Conservation (phyloP, 2,113 vertebrate species). For the Pterocles gutturalis region DNA sequence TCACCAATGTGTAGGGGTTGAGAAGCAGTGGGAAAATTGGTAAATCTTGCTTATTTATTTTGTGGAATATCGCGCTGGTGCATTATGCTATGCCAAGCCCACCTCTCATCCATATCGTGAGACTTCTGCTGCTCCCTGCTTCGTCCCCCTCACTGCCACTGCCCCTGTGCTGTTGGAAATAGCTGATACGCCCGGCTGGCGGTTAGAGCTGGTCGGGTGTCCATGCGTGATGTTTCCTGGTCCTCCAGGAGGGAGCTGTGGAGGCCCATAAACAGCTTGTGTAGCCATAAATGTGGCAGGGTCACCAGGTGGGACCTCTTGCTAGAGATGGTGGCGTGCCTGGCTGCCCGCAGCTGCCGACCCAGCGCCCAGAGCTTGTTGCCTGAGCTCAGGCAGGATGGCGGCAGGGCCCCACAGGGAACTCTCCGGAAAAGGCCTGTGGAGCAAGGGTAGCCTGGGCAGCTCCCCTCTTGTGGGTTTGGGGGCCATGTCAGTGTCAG, state of each 20-base stretch:
- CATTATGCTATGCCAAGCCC: neutral
- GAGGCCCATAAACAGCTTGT: neutral
- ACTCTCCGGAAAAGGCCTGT: neutral
- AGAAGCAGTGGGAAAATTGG: neutral
- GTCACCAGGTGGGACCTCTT: neutral
- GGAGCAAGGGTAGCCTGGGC: too few relatives aligned
- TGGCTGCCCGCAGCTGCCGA: neutral
- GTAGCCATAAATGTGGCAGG: neutral
- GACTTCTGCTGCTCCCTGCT: neutral
- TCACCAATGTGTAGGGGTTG: neutral
- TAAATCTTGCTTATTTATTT: neutral
- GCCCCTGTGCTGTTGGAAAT: neutral
- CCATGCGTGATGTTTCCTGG: neutral
- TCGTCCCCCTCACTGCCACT: neutral
- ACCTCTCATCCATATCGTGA: neutral
- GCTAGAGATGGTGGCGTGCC: fast-evolving
- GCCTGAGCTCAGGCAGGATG: neutral
- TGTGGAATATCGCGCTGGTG: neutral
- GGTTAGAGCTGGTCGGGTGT: neutral
- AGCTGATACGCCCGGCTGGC: fast-evolving
- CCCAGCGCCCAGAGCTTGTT: fast-evolving
- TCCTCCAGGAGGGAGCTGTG: neutral
- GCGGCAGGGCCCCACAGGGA: fast-evolving
- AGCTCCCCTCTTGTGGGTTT: fast-evolving
- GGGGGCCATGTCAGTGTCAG: fast-evolving